Evolutionary conservation across 2,888 invertebrate species (phyloP).

Genomic region (Agonum fuliginosum): DNA sequence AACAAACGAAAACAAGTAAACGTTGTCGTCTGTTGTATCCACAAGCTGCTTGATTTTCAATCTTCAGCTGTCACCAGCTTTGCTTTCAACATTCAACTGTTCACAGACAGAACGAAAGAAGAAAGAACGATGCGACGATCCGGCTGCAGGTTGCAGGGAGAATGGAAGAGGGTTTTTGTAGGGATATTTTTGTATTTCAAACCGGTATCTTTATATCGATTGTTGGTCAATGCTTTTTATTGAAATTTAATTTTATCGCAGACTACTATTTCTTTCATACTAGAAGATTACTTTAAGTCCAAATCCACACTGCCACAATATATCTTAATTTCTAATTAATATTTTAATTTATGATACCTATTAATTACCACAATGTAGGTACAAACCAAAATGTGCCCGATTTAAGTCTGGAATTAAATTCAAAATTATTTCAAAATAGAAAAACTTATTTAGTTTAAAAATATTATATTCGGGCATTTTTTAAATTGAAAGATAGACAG

Average conservation of each 20-base stretch:
- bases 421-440: too few species aligned
- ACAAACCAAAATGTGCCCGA: too few species aligned
- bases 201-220: slow-evolving; percentile 50
- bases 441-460: too few species aligned
- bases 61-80: slow-evolving; percentile 52
- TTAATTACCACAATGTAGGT: too few species aligned
- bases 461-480: too few species aligned
- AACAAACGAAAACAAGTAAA: slow-evolving; percentile 46
- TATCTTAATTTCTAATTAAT: too few species aligned
- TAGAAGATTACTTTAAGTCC: too few species aligned
- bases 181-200: slow-evolving; percentile 52
- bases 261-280: neutral
- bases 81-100: neutral
- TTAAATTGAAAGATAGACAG: too few species aligned
- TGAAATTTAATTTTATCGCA: slow-evolving; percentile 29
- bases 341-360: too few species aligned
- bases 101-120: neutral
- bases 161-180: neutral
- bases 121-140: neutral
- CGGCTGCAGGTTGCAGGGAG: neutral
- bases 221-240: slow-evolving; percentile 45
- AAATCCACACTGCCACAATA: too few species aligned
- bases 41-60: slow-evolving; percentile 51
- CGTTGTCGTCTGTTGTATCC: slow-evolving; percentile 39
- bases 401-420: too few species aligned